Conservation (phyloP, 1,140 invertebrate genomes). For the Prorops nasuta region DNA sequence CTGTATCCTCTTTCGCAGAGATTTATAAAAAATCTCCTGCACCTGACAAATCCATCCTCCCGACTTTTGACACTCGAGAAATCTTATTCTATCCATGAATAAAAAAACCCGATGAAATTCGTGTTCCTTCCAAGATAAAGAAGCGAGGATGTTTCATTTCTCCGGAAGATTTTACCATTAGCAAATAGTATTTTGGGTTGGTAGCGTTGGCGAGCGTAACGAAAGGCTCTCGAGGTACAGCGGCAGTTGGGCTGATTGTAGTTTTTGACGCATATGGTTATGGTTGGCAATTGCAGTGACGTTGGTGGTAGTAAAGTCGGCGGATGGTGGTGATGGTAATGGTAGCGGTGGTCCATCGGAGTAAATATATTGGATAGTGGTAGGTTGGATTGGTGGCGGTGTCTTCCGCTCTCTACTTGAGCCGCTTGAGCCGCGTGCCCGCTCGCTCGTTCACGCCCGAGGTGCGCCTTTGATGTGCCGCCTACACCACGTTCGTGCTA, state of each 20-base stretch:
- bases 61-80: conserved; percentile 4
- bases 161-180: too few relatives aligned
- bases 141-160: too few relatives aligned
- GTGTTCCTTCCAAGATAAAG: too few relatives aligned
- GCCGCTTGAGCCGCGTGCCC: conserved; percentile 43
- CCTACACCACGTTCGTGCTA: conserved; percentile 50
- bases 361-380: conserved; percentile 49
- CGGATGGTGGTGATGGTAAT: conserved; percentile 22
- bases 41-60: not conserved
- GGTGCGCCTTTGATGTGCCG: conserved; percentile 53
- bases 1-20: too few relatives aligned
- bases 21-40: too few relatives aligned
- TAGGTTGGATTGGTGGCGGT: conserved; percentile 50
- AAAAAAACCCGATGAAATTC: conserved; percentile 22
- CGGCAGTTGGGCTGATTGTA: too few relatives aligned
- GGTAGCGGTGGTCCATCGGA: conserved; percentile 45
- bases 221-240: too few relatives aligned
- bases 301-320: too few relatives aligned
- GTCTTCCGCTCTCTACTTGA: conserved; percentile 53
- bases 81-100: not conserved
- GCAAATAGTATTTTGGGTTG: too few relatives aligned
- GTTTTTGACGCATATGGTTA: too few relatives aligned
- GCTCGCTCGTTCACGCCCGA: conserved; percentile 53
- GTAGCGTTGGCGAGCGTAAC: too few relatives aligned
- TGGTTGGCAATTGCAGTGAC: too few relatives aligned